A percentile compares a stretch with the other conserved stretches of the same genome.
phyloP scores from a whole-genome alignment of 1,140 invertebrate species.

The Penaeus vannamei region DNA sequence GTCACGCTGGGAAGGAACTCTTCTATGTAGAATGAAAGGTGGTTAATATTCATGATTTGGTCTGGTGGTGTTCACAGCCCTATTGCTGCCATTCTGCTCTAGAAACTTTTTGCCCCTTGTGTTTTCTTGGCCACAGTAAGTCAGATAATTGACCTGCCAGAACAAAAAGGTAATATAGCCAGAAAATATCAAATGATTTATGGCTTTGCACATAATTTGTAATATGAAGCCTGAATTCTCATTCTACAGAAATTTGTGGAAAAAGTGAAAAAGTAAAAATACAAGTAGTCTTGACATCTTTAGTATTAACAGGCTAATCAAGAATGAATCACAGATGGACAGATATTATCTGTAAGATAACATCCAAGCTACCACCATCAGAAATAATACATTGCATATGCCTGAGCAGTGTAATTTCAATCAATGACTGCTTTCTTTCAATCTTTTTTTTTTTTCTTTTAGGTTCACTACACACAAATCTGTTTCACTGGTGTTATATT shows the following conservation, averaged over 20 bases:
- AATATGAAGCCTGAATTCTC: no score
- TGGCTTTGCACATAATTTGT: no score
- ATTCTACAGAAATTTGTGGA: no score
- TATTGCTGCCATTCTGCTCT: background rate
- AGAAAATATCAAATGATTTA: background rate
- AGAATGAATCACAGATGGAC: conserved; percentile 18
- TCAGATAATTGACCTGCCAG: conserved; percentile 36
- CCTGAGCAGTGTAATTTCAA: conserved; percentile 26
- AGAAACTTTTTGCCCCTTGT: conserved; percentile 10
- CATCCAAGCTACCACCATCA: conserved; percentile 20
- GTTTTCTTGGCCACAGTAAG: conserved; percentile 44
- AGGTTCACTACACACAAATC: conserved; percentile 23
- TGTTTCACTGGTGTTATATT: conserved; percentile 19
- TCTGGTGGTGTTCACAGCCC: no score
- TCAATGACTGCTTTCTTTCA: background rate
- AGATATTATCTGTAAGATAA: background rate
- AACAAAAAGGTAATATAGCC: conserved; percentile 4
- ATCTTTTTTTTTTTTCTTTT: background rate
- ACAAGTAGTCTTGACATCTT: no score
- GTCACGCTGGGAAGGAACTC: no score
- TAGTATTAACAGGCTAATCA: no score
- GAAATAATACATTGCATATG: conserved; percentile 22
- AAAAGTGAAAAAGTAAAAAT: no score
- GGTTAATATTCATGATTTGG: no score
- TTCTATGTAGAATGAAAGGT: no score